These are phyloP conservation scores for Limenitis camilla DNA, from an alignment of 2,888 invertebrate genomes.

Conservation along the genomic window DNA sequence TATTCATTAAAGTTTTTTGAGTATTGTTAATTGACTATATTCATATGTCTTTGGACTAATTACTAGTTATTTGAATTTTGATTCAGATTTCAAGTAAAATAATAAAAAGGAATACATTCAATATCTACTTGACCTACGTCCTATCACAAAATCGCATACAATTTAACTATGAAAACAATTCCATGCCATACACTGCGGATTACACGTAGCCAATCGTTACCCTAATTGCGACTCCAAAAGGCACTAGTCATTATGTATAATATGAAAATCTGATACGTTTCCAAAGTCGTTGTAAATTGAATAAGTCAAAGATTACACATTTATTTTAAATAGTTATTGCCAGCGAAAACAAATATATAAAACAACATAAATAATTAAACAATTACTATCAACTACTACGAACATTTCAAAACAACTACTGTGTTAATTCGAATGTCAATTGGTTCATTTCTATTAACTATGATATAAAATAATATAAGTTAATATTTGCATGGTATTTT, in stretches of 20 bases:
- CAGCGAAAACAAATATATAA: not conserved
- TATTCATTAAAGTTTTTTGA: too few relatives aligned
- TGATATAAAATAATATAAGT: too few relatives aligned
- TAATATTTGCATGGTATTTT: too few relatives aligned
- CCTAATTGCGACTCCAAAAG: conserved; percentile 52
- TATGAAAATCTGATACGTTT: conserved; percentile 42
- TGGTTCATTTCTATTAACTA: too few relatives aligned
- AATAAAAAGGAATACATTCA: not conserved
- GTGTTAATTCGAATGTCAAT: too few relatives aligned
- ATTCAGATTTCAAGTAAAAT: not conserved
- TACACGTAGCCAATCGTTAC: conserved; percentile 22
- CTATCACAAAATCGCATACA: conserved; percentile 35
- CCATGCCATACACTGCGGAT: conserved; percentile 12
- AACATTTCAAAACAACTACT: not conserved
- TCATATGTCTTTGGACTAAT: too few relatives aligned
- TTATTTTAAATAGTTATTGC: not conserved
- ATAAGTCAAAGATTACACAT: conserved; percentile 11
- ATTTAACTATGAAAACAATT: conserved; percentile 17
- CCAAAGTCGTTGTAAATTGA: conserved; percentile 42
- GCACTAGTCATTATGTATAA: conserved; percentile 50
- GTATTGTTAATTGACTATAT: too few relatives aligned
- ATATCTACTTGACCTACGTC: conserved; percentile 24
- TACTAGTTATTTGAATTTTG: too few relatives aligned
- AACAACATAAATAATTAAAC: not conserved
- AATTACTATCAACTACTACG: not conserved